Percentiles rank a stretch among this genome's conserved stretches.
Conservation (phyloP, 2,797 vertebrate genomes). For the Scolopax rusticola region DNA sequence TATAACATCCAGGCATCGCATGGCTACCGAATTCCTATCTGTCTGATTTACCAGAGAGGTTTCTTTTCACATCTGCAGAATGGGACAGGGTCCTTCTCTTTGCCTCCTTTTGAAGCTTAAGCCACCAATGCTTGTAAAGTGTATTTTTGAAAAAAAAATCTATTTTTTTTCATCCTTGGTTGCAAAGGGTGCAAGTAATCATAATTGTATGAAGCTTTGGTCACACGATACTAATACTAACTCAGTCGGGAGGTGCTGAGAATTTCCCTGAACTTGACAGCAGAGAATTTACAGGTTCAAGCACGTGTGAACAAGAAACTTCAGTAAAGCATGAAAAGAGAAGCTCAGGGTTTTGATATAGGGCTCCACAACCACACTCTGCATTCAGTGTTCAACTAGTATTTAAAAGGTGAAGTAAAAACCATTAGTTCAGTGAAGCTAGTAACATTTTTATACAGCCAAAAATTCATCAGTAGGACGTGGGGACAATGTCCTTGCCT, state of each 20-base stretch:
- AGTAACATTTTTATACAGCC: neutral
- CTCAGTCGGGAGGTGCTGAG: neutral
- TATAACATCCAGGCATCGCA: neutral
- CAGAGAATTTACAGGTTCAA: neutral
- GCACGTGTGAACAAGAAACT: neutral
- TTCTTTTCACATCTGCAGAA: constrained; percentile 1
- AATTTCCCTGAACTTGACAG: neutral
- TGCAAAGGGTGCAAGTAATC: neutral
- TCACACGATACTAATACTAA: neutral
- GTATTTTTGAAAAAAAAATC: too few relatives aligned
- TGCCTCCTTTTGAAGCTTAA: neutral
- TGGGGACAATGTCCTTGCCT: neutral
- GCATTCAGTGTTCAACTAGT: neutral
- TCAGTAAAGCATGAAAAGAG: neutral
- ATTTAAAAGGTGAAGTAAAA: neutral
- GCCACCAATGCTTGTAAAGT: neutral
- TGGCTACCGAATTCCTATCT: neutral
- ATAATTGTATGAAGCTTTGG: neutral
- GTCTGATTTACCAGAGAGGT: neutral
- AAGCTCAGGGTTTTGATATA: neutral
- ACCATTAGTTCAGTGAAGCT: neutral
- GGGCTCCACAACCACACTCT: accelerated
- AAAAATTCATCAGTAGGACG: neutral
- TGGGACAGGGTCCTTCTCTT: neutral
- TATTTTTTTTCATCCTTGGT: neutral